Conservation (phyloP, 2,888 invertebrate species). For the Drosophila koepferae region DNA sequence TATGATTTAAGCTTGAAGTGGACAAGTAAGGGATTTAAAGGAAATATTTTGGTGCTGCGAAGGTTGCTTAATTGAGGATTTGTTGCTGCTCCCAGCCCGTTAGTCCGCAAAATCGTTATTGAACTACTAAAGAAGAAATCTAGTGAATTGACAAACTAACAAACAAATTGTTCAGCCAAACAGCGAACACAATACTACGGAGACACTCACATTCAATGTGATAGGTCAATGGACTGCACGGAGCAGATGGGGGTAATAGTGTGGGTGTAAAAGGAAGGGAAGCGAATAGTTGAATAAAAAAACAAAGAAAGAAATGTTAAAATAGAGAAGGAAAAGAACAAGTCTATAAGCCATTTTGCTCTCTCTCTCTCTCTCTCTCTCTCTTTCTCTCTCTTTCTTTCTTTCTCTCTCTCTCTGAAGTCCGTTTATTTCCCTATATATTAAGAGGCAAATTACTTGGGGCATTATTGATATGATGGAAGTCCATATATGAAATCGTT, state of each 20-base stretch:
- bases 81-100: slow-evolving; percentile 1
- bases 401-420: too few relatives aligned
- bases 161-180: slow-evolving; percentile 48
- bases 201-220: slow-evolving; percentile 4
- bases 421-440: too few relatives aligned
- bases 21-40: slow-evolving; percentile 35
- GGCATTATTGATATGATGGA: too few relatives aligned
- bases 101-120: slow-evolving; percentile 30
- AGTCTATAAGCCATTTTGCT: slow-evolving; percentile 25
- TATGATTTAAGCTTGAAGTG: neutral
- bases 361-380: neutral
- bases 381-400: slow-evolving; percentile 4
- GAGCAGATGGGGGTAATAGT: slow-evolving; percentile 1
- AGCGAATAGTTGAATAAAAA: slow-evolving; percentile 5
- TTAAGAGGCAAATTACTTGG: too few relatives aligned
- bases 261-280: slow-evolving; percentile 3
- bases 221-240: slow-evolving; percentile 34
- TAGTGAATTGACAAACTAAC: slow-evolving; percentile 62
- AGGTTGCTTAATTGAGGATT: slow-evolving; percentile 28
- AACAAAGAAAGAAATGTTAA: slow-evolving; percentile 7
- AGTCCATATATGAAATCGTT: too few relatives aligned
- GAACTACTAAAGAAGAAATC: slow-evolving; percentile 56
- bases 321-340: neutral
- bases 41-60: neutral
- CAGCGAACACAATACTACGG: slow-evolving; percentile 8